Percentiles rank a stretch among this genome's conserved stretches.
Conservation (phyloP, 37 sponge, comb jelly and placozoan species). For the Spongilla lacustris region DNA sequence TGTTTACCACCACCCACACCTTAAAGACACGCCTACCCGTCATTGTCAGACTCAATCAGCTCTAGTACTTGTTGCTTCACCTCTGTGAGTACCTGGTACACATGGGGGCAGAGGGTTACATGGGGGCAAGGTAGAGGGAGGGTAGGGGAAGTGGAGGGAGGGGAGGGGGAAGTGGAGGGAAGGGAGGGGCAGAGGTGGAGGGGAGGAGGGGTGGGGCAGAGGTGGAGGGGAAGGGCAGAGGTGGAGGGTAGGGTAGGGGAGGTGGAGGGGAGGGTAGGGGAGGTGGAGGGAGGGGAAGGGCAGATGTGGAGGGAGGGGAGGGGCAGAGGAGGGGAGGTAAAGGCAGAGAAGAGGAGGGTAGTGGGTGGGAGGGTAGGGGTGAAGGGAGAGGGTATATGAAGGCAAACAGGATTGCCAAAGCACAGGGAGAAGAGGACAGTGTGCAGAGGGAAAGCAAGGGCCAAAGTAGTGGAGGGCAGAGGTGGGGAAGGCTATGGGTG, state of each 20-base stretch:
- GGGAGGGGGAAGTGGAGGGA: too few relatives aligned
- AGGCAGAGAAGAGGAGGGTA: not conserved
- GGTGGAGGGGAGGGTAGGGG: too few relatives aligned
- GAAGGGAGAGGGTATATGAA: too few relatives aligned
- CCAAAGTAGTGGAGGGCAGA: not conserved
- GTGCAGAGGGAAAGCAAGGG: not conserved
- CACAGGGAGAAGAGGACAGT: too few relatives aligned
- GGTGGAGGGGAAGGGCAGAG: not conserved
- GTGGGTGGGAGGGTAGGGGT: too few relatives aligned
- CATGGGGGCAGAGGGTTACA: not conserved
- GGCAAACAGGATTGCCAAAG: too few relatives aligned
- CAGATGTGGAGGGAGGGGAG: not conserved
- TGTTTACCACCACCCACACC: not conserved
- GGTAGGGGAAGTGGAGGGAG: too few relatives aligned
- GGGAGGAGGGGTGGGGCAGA: not conserved
- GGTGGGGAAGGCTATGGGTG: not conserved
- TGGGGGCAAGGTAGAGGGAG: too few relatives aligned
- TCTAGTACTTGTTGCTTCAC: slow-evolving; percentile 44
- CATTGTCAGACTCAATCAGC: slow-evolving; percentile 60
- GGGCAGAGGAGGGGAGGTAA: not conserved
- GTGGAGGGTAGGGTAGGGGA: not conserved
- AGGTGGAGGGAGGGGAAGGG: too few relatives aligned
- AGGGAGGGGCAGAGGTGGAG: not conserved
- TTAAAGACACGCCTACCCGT: slow-evolving; percentile 53
- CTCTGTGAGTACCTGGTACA: slow-evolving; percentile 47